These are phyloP conservation scores for Cossypha caffra DNA, from an alignment of 2,797 vertebrate genomes.

Conservation along the genomic window DNA sequence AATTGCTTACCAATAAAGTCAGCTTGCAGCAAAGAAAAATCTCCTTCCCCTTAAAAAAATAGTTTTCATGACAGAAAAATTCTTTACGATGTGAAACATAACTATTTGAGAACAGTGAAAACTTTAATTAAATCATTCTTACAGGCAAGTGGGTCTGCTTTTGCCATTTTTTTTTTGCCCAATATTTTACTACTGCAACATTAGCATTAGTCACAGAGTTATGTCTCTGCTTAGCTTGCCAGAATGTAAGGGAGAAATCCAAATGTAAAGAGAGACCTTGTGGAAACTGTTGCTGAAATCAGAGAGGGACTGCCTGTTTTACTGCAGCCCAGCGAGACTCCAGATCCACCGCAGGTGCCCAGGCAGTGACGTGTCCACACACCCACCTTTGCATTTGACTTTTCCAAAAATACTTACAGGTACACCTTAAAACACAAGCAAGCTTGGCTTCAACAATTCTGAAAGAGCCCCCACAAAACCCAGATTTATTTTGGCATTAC, in stretches of 20 bases:
- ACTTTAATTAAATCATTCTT: constrained; percentile 63
- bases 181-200: constrained; percentile 34
- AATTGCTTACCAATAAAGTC: constrained; percentile 26
- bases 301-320: not conserved
- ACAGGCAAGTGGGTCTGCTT: constrained; percentile 1
- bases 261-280: not conserved
- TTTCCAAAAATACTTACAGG: not conserved
- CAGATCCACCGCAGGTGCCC: not conserved
- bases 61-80: constrained; percentile 3
- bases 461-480: not conserved
- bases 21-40: constrained; percentile 2
- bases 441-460: not conserved
- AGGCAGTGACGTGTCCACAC: not conserved
- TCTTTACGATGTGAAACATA: constrained; percentile 47
- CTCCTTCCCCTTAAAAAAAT: constrained; percentile 2
- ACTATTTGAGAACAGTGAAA: constrained; percentile 49
- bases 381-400: not conserved
- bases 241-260: not conserved
- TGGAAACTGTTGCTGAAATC: not conserved
- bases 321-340: not conserved
- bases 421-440: not conserved
- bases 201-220: constrained; percentile 37
- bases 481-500: not conserved
- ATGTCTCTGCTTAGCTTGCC: not conserved
- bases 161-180: constrained; percentile 36